Evolutionary conservation across 2,113 vertebrate genomes (phyloP), one percentile per base, ranked within the genome.

Genomic region (Phrynocephalus versicolor): DNA sequence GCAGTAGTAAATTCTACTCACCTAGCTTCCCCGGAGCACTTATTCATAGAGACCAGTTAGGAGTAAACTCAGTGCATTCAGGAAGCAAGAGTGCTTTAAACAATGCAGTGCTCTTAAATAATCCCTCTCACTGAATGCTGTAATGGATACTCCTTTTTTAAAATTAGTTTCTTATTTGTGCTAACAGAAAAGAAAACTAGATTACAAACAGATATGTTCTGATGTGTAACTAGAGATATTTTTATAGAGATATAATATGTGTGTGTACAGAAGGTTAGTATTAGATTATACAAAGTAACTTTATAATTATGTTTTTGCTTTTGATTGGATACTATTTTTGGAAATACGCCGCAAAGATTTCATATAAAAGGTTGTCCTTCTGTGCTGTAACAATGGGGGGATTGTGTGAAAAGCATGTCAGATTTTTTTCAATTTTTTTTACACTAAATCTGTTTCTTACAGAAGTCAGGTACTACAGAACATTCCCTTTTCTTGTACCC

Each of bases 191-290:
- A 93, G 92, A 94, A 93, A 94, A 91, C 87, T 94, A 97, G 93
- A 92, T 93, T 95, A 92, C 94, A 96, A 93, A 94, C 80, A 86
- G 85, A 86, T 80, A 79, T 93, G 83, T 93, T 96, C 83, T 88
- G 86, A 95, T 92, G 89, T n/a, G 83, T 92, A 93, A 92, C 91
- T 96, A 96, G 94, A 95, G 85, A 94, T 93, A 95, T 95, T 96
- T 93, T 95, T 96, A 89, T 96, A 95, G 95, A 95, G 95, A 95
- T 94, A 55, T n/a, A 95, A 92, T 94, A 93, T 82, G 87, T 92
- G 74, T 96, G 92, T 95, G 89, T 88, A 95, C n/a, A n/a, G n/a
- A 94, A 96, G 87, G 93, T 95, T 97, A 97, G 97, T 93, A 30
- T 93, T 98, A 98, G 97, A 94, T 91, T 93, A 78, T 88, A 88